These are phyloP conservation scores for Pristis pectinata DNA, from an alignment of 2,797 vertebrate genomes.

Conservation along the genomic window DNA sequence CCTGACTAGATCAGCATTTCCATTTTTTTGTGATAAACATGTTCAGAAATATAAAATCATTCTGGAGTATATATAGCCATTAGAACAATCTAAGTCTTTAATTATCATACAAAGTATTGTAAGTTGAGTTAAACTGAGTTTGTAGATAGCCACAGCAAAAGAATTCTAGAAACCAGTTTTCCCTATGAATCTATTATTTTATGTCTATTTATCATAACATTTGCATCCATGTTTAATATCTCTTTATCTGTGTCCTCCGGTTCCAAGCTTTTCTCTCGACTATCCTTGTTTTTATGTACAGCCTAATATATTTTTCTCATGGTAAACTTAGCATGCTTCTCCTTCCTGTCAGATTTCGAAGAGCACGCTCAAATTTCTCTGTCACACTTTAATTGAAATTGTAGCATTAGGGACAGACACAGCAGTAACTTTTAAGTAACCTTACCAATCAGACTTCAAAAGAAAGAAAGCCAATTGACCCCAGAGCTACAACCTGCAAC, in stretches of 20 bases:
- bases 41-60: not conserved
- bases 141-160: not conserved
- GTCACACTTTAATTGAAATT: not conserved
- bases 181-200: not conserved
- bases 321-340: not conserved
- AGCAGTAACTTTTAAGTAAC: not conserved
- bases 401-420: not conserved
- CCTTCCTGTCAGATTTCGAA: not conserved
- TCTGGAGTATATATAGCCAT: not conserved
- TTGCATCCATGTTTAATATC: not conserved
- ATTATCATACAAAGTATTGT: not conserved
- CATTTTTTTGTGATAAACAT: not conserved
- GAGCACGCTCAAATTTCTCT: not conserved
- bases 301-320: not conserved
- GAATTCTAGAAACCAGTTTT: not conserved
- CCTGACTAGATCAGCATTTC: not conserved
- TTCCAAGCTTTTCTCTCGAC: not conserved
- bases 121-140: not conserved
- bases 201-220: not conserved
- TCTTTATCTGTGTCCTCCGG: not conserved
- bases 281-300: not conserved
- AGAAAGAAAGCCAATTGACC: not conserved
- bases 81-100: not conserved
- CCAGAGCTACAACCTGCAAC: not conserved
- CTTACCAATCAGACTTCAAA: constrained; percentile 2